Conservation (phyloP, 2,113 vertebrate species). For the Apaloderma vittatum region DNA sequence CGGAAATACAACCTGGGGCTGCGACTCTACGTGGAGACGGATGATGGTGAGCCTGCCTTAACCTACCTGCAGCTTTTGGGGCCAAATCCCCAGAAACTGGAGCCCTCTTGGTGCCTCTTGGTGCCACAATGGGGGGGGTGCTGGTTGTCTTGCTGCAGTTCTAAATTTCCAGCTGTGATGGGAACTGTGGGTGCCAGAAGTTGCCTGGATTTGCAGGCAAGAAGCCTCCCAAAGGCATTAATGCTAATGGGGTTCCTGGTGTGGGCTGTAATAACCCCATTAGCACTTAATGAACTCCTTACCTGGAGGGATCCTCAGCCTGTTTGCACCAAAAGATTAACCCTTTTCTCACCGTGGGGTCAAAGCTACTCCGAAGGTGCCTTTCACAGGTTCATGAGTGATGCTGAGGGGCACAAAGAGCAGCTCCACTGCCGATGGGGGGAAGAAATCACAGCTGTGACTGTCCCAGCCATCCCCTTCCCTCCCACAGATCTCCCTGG, state of each 20-base stretch:
- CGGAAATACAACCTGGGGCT: conserved; percentile 89
- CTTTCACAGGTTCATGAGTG: background rate
- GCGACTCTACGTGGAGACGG: conserved; percentile 92
- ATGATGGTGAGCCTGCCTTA: conserved; percentile 83
- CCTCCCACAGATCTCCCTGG: accelerated
- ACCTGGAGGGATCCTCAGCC: background rate
- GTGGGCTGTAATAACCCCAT: background rate
- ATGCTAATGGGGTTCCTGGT: background rate
- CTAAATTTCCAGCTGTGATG: background rate
- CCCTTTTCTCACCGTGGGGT: background rate
- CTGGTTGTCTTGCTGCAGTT: accelerated
- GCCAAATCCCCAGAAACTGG: accelerated
- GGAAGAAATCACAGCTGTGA: accelerated
- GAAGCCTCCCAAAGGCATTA: background rate
- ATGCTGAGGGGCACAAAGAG: background rate
- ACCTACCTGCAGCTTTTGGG: accelerated
- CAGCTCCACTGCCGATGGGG: background rate
- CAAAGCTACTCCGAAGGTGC: background rate
- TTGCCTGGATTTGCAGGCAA: background rate
- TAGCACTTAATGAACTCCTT: background rate
- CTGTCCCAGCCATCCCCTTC: background rate
- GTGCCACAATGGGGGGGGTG: accelerated
- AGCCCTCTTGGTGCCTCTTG: accelerated
- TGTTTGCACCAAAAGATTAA: background rate
- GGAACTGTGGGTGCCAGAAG: background rate